phyloP scores from a whole-genome alignment of 2,888 invertebrate species.

The Tetragonula carbonaria region DNA sequence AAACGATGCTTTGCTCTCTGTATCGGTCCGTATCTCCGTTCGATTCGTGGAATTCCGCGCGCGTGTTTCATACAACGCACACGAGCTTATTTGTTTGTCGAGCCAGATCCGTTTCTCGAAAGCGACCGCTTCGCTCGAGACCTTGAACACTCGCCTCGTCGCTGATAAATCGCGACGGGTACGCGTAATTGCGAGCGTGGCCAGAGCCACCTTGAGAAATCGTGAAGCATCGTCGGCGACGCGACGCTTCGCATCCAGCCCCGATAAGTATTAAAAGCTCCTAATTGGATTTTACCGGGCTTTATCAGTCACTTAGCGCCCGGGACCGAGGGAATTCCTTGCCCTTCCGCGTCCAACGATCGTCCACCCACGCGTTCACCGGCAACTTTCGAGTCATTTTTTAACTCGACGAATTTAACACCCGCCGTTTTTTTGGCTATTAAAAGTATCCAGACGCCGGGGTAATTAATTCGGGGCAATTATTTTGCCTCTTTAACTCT shows the following conservation, averaged over 20 bases:
- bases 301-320: slow-evolving; percentile 76
- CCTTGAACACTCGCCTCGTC: slow-evolving; percentile 56
- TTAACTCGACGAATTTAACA: slow-evolving; percentile 40
- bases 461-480: slow-evolving; percentile 65
- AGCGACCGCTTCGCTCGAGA: slow-evolving; percentile 27
- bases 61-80: neutral
- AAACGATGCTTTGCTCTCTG: slow-evolving; percentile 63
- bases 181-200: slow-evolving; percentile 62
- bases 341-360: slow-evolving; percentile 31
- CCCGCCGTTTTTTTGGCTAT: slow-evolving; percentile 65
- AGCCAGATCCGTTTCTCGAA: slow-evolving; percentile 1
- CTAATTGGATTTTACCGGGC: slow-evolving; percentile 76
- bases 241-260: slow-evolving; percentile 43
- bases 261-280: slow-evolving; percentile 75
- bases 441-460: slow-evolving; percentile 72
- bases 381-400: slow-evolving; percentile 58
- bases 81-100: neutral
- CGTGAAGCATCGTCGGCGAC: slow-evolving; percentile 59
- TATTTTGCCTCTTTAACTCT: slow-evolving; percentile 43
- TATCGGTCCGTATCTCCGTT: slow-evolving; percentile 50
- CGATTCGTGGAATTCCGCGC: neutral
- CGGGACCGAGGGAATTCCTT: slow-evolving; percentile 37
- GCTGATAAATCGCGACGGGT: slow-evolving; percentile 67
- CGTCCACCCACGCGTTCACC: slow-evolving; percentile 30
- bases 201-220: slow-evolving; percentile 50